These are phyloP conservation scores for Agrilus cyanescens DNA, from an alignment of 2,888 invertebrate species.

Conservation along the genomic window DNA sequence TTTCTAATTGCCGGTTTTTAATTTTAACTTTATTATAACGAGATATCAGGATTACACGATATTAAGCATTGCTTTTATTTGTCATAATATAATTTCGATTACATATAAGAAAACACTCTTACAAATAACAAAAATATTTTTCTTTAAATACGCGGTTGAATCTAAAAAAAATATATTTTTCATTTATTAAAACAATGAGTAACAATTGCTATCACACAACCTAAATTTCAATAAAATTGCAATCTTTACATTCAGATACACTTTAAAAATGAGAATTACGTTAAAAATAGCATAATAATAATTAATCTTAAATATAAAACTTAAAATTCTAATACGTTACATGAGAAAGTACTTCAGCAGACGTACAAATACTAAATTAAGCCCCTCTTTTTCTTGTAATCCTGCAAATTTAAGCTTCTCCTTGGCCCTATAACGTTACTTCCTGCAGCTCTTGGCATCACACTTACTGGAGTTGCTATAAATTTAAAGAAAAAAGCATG, in stretches of 20 bases:
- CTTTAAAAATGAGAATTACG: background rate
- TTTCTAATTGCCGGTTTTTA: too few species aligned
- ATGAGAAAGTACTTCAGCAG: background rate
- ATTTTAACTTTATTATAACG: too few species aligned
- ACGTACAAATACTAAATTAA: constrained; percentile 45
- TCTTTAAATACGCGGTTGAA: too few species aligned
- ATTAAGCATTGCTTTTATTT: too few species aligned
- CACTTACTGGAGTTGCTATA: constrained; percentile 56
- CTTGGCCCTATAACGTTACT: constrained; percentile 73
- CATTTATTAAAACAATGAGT: background rate
- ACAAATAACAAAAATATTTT: too few species aligned
- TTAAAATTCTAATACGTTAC: too few species aligned
- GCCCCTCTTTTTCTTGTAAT: constrained; percentile 87
- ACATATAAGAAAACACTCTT: too few species aligned
- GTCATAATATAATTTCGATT: too few species aligned
- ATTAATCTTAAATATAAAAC: background rate
- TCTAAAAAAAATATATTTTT: too few species aligned
- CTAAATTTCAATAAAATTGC: background rate
- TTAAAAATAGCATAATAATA: constrained; percentile 7
- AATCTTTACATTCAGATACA: background rate
- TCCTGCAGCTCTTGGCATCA: constrained; percentile 59
- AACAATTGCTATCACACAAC: background rate
- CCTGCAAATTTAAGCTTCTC: constrained; percentile 77
- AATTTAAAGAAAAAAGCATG: constrained; percentile 20
- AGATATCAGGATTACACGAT: too few species aligned